Conservation (phyloP, 2,797 vertebrate genomes). For the Delichon dasypus region DNA sequence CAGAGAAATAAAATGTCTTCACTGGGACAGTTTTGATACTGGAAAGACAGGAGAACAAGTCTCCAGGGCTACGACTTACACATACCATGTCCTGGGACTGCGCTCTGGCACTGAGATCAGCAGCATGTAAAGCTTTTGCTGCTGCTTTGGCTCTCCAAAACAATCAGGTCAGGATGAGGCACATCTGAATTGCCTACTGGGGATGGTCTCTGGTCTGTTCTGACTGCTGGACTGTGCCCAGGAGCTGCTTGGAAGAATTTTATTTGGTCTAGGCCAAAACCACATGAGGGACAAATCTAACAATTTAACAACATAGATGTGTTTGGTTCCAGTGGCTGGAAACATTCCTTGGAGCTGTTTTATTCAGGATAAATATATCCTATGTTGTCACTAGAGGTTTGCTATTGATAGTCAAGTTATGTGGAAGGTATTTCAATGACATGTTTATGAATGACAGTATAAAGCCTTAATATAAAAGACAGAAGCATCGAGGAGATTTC, state of each 20-base stretch:
- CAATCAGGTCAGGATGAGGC: background rate
- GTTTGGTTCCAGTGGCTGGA: background rate
- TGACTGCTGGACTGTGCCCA: background rate
- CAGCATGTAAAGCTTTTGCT: background rate
- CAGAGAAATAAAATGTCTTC: background rate
- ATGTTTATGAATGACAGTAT: background rate
- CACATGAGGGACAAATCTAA: background rate
- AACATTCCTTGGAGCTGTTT: background rate
- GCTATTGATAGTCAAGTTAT: background rate
- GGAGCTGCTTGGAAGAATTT: background rate
- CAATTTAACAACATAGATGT: background rate
- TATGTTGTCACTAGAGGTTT: background rate
- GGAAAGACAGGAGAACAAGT: background rate
- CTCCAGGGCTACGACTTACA: background rate
- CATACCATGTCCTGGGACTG: too few relatives aligned
- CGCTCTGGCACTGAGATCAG: background rate
- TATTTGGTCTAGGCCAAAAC: background rate
- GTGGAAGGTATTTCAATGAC: background rate
- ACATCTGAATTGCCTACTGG: background rate
- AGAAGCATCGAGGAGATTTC: background rate
- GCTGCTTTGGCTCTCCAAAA: background rate
- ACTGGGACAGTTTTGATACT: background rate
- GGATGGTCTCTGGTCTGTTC: background rate
- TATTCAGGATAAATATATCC: background rate
- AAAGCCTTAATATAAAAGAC: background rate